phyloP scores from a whole-genome alignment of 2,888 invertebrate species.

The Amphipoea oculea region DNA sequence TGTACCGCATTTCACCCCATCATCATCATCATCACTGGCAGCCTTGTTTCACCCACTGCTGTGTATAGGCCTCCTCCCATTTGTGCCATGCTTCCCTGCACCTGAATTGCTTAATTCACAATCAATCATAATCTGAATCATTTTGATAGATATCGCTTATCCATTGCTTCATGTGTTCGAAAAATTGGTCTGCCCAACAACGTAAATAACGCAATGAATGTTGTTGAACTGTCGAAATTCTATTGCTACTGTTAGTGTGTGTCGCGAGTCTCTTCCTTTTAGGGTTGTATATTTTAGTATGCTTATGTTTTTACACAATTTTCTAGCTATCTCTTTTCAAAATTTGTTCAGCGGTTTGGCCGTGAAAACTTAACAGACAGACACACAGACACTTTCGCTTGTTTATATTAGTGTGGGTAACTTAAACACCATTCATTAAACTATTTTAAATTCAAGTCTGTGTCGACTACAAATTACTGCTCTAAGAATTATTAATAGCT shows the following conservation, averaged over 20 bases:
- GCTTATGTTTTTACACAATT: background rate
- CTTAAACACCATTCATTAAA: background rate
- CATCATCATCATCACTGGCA: background rate
- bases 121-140: no score
- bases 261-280: background rate
- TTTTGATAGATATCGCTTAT: no score
- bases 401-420: no score
- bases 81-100: background rate
- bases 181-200: no score
- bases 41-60: no score
- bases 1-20: no score
- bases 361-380: background rate
- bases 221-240: no score
- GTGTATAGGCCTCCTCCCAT: background rate
- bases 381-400: background rate
- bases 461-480: constrained; percentile 22
- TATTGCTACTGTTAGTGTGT: no score
- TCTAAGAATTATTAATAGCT: constrained; percentile 5
- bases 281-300: background rate
- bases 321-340: background rate
- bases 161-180: no score
- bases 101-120: no score
- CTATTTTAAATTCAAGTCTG: constrained; percentile 12
- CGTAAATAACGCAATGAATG: no score
- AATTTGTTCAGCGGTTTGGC: background rate